Base-by-base conservation (phyloP, 2,113 vertebrate genomes). In the Phasianus colchicus region DNA sequence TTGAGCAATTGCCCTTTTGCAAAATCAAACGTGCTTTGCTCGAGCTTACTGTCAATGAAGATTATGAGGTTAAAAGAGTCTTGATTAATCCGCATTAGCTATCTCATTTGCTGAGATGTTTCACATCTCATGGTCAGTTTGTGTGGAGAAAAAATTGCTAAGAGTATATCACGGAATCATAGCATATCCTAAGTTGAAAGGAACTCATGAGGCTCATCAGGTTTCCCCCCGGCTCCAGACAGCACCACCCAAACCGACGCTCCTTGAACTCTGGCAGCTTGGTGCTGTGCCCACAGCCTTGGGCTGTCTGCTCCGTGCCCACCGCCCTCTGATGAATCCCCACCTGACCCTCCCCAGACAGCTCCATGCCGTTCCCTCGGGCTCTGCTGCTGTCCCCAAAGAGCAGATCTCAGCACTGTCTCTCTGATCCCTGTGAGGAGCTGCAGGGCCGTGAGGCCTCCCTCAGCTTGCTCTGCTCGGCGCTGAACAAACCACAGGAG, bases 21-120 rank as follows among this genome's bases (percentile, higher is more conserved):
- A 70, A 52, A 88, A 66, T 63, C 30, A 63, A n/a, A 50, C 38
- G 1, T 73, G 45, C 67, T 70, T 27, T 83, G 58, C 63, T 91
- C 82, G 78, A 82, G 66, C 70, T 86, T 84, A 78, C 73, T 92
- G 83, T 71, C 93, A 58, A 34, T 83, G 69, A 54, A 73, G 89
- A 89, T 40, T 72, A 57, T 12, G 40, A 83, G 54, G 82, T 76
- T 89, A 73, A 82, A 92, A 91, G 40, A 76, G 24, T 8, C n/a
- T 72, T 40, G 65, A 43, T 91, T 27, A 75, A 10, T 82, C 43
- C 29, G 40, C 45, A 9, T 83, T 79, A 86, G 48, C 50, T 30
- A 45, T 18, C 57, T 91, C 18, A n/a, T 74, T 40, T 83, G 54
- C 57, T 55, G 6, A 42, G 25, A 14, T 29, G 21, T 34, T 24